Percentiles rank a stretch among this genome's conserved stretches.
Conservation (phyloP, 1,140 invertebrate species). For the Epicauta chinensis region DNA sequence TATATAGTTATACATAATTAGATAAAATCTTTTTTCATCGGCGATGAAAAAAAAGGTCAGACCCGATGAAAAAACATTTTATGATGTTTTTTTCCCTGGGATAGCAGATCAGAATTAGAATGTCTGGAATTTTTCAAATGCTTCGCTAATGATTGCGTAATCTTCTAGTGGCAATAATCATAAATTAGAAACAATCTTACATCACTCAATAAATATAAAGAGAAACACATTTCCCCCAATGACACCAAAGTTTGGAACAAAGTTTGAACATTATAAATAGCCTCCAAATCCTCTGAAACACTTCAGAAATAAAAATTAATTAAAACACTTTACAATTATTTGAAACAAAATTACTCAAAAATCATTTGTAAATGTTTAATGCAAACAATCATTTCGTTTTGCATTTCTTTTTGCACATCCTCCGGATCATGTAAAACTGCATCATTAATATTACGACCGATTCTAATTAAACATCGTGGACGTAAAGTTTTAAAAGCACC, state of each 20-base stretch:
- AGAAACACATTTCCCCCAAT: constrained; percentile 32
- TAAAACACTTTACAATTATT: no score
- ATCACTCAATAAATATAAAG: constrained; percentile 28
- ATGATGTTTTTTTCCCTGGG: no score
- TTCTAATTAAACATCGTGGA: constrained; percentile 22
- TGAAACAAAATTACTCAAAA: no score
- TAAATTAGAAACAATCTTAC: constrained; percentile 24
- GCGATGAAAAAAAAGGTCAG: no score
- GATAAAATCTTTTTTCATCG: no score
- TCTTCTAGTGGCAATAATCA: no score
- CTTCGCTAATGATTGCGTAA: no score
- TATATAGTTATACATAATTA: no score
- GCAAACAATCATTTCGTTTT: constrained; percentile 29
- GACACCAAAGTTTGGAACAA: constrained; percentile 31
- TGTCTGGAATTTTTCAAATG: no score
- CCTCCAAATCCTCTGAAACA: constrained; percentile 28
- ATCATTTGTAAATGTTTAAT: constrained; percentile 31
- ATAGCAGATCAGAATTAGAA: no score
- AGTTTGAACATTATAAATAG: constrained; percentile 30
- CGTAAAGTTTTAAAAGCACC: constrained; percentile 30
- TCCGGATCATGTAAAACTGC: constrained; percentile 17
- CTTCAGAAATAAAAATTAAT: no score
- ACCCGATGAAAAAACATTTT: no score
- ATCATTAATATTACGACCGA: constrained; percentile 15
- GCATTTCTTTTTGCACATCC: constrained; percentile 27